Base-by-base conservation (phyloP, 2,888 invertebrate genomes). In the Archips crataeganus region DNA sequence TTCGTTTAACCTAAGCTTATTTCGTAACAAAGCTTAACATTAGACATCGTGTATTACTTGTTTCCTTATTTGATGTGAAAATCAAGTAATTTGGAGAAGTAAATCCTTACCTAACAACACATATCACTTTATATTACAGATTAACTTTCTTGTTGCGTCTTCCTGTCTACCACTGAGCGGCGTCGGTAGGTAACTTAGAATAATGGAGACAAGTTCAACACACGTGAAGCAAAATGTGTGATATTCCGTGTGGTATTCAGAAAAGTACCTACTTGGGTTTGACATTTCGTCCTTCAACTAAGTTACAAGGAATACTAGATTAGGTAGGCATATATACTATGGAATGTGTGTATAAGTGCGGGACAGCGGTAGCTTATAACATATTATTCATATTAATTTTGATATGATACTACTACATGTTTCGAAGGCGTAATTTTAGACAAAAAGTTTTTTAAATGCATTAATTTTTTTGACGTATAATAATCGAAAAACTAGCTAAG, bases 171-270 rank as follows among this genome's bases (percentile, higher is more conserved):
- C n/a, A 32, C 32, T 32, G 57, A 10, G 23, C 10, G 57, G 57
- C 32, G 32, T 32, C 32, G 32, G 32, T 57, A 32, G 32, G 32
- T 57, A 57, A 57, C 45, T 63, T 23, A 63, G 23, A 63, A 63
- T 63, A 63, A 63, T 45, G 62, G 62, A 63, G 62, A 63, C 23
- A 63, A 63, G 47, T 15, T 62, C 42, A 42, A 42, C 42, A 42
- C 61, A 62, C 23, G 11, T 63, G 62, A 63, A n/a, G n/a, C 11
- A 61, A 57, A 57, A 67, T 59, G 23, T 42, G 54, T 23, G n/a
- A 54, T 45, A 67, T 42, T n/a, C 8, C 45, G 15, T 45, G 59
- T 34, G 57, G 23, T 45, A 39, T 42, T n/a, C 32, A 23, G 15
- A 23, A 42, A 23, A 61, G 34, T 39, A 61, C 61, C 39, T 61